Evolutionary conservation across 2,888 invertebrate genomes (phyloP), one percentile per base, ranked within the genome.

Genomic region (Tetragonisca angustula): DNA sequence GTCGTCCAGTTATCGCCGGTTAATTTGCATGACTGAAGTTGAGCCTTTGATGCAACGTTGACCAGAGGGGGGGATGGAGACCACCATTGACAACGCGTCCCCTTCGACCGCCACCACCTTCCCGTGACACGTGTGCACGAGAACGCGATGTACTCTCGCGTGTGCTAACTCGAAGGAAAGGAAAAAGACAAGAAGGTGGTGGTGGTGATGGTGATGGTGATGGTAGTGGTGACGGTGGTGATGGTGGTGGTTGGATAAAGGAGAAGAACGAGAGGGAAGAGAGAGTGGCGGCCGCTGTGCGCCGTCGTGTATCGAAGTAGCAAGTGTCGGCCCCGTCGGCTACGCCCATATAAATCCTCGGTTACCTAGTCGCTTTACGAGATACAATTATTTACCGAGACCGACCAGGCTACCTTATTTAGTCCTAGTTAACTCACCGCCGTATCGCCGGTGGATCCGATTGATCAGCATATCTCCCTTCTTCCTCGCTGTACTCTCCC

Each of bases 311-410:
- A 88, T 82, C 89, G 82, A 87, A 86, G 89, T 85, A 87, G 89
- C 91, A 91, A 92, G 92, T 92, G 92, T 92, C 90, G 90, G 88
- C 88, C 87, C 88, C 88, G 89, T 87, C 90, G 90, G 89, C 88
- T 92, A 92, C 92, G 91, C 91, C 92, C 92, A 92, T 92, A 92
- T 92, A 92, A 92, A 92, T 91, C 91, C 91, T 91, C 84, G 83
- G 91, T 90, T 91, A 91, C 89, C 92, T 91, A 91, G 90, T 90
- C 89, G 90, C 91, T 91, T 90, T 91, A 91, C 91, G 90, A 91
- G 90, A 91, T 91, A 90, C 91, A 92, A 91, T 92, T 92, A 92
- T 92, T 92, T 92, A 92, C 88, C 70, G 88, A 84, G 88, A 78
- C 84, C 81, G 87, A 67, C 78, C 24, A 80, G 86, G 88, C 89